These are phyloP conservation scores for Sporophila hypoxantha DNA, from an alignment of 2,113 vertebrate genomes.

Conservation along the genomic window DNA sequence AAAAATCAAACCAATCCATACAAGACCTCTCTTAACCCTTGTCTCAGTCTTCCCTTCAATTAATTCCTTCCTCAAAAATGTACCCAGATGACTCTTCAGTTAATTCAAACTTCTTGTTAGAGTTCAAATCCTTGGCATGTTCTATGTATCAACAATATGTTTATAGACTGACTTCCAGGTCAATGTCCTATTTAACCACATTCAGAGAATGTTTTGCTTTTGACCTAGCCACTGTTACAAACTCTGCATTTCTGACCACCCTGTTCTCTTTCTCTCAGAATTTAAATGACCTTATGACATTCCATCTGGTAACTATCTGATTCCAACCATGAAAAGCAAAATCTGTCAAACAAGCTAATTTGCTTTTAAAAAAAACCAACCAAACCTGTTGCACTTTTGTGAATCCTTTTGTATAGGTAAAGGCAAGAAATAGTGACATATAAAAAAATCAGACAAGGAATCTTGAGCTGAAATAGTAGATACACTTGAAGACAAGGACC, in stretches of 20 bases:
- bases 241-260: not conserved
- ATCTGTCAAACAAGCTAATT: not conserved
- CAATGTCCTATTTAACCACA: not conserved
- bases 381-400: not conserved
- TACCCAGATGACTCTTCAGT: not conserved
- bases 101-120: conserved; percentile 2
- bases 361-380: not conserved
- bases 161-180: not conserved
- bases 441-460: not conserved
- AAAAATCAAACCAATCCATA: conserved; percentile 37
- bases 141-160: not conserved
- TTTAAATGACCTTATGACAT: not conserved
- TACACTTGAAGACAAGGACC: not conserved
- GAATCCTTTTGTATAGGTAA: not conserved
- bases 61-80: not conserved
- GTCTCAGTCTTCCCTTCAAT: not conserved
- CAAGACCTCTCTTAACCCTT: not conserved
- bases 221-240: not conserved
- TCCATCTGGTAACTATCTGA: not conserved
- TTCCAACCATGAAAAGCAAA: not conserved
- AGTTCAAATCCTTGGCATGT: not conserved
- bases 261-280: not conserved
- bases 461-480: not conserved
- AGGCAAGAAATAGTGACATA: not conserved
- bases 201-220: not conserved